Percentiles rank a stretch among this genome's conserved stretches.
Conservation (phyloP, 2,797 vertebrate species). For the Melanotaenia parkinsoni region DNA sequence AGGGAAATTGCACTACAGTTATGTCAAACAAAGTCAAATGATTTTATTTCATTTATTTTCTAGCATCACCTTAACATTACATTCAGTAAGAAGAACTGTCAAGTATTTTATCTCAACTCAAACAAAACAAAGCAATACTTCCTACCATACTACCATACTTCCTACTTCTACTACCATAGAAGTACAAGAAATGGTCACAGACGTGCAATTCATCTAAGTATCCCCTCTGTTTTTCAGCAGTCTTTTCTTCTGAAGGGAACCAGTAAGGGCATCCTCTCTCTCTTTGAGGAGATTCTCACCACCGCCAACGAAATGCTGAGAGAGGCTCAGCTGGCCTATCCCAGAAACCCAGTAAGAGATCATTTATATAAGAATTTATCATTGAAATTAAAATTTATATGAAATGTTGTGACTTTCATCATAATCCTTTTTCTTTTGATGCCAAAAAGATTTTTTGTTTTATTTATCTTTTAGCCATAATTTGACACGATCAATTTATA, state of each 20-base stretch:
- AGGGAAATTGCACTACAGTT: background rate
- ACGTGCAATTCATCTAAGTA: constrained; percentile 2
- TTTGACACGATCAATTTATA: background rate
- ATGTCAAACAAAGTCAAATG: background rate
- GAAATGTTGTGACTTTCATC: background rate
- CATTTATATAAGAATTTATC: background rate
- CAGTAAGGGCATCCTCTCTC: constrained; percentile 79
- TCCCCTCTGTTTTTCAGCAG: constrained; percentile 33
- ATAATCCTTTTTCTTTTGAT: background rate
- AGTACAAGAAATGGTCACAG: background rate
- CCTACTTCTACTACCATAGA: background rate
- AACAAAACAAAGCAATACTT: background rate
- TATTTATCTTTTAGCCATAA: background rate
- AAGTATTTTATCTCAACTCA: background rate
- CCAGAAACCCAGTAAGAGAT: constrained; percentile 78
- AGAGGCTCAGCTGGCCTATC: constrained; percentile 76
- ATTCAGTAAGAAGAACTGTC: background rate
- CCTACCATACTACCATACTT: too few species aligned
- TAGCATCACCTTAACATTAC: too few species aligned
- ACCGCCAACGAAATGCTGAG: constrained; percentile 78
- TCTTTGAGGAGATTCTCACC: constrained; percentile 80
- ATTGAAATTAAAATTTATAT: background rate
- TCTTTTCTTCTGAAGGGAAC: constrained; percentile 83
- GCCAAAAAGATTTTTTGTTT: background rate
- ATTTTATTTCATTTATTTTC: too few species aligned